Evolutionary conservation across 1,140 invertebrate genomes (phyloP).

Genomic region (Saccostrea echinata): DNA sequence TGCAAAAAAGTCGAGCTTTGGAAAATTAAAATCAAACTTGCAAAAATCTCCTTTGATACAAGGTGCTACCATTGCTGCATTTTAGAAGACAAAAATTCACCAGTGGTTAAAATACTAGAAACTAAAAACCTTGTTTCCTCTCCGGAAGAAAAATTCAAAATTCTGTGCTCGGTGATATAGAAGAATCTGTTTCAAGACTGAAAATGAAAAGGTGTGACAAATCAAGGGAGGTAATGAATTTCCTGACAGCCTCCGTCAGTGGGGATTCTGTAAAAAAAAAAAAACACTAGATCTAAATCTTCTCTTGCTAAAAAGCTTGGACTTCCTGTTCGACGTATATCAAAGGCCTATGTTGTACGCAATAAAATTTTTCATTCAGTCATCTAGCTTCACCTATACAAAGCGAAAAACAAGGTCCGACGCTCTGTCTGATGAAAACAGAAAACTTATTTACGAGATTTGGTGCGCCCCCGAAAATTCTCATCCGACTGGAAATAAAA

Average conservation of each 20-base stretch:
- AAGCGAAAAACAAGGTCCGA: conserved; percentile 33
- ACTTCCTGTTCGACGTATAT: conserved; percentile 10
- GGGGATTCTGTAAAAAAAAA: neutral
- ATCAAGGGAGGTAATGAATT: conserved; percentile 16
- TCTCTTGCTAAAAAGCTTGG: conserved; percentile 32
- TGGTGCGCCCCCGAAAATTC: no score
- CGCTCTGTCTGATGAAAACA: conserved; percentile 5
- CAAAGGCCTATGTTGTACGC: neutral
- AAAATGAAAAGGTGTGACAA: conserved; percentile 31
- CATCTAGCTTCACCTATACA: conserved; percentile 5
- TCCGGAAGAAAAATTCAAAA: neutral
- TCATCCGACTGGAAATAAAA: conserved; percentile 28
- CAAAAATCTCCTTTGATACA: no score
- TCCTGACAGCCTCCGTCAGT: conserved; percentile 33
- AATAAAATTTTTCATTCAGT: conserved; percentile 26
- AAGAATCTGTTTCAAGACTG: neutral
- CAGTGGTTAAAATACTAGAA: neutral
- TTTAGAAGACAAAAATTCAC: neutral
- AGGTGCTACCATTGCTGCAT: no score
- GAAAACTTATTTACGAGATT: neutral
- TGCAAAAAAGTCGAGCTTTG: no score
- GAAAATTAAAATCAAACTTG: no score
- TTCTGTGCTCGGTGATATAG: neutral
- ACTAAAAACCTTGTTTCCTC: neutral
- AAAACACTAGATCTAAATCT: neutral